Conservation (phyloP, 2,113 vertebrate genomes). For the Ornithorhynchus anatinus region DNA sequence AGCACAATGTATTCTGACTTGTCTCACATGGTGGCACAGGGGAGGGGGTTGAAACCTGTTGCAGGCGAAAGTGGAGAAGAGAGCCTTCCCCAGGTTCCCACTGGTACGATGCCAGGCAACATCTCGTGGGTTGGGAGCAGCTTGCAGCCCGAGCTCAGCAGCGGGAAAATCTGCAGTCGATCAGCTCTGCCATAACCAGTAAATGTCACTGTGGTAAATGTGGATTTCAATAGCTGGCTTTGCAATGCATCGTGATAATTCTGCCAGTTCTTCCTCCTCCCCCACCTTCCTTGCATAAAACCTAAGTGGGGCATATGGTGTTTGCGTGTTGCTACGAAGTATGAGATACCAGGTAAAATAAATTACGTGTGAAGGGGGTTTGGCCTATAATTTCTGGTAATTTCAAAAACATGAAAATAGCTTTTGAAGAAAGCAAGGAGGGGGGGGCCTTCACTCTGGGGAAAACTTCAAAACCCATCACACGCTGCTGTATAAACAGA, state of each 20-base stretch:
- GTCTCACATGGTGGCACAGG: rapidly evolving
- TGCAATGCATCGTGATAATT: slow-evolving; percentile 61
- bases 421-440: slow-evolving; percentile 36
- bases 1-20: neutral
- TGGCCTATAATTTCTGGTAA: slow-evolving; percentile 57
- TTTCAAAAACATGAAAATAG: slow-evolving; percentile 48
- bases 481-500: slow-evolving; percentile 32
- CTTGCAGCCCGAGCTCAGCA: slow-evolving; percentile 55
- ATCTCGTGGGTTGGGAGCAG: slow-evolving; percentile 55
- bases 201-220: slow-evolving; percentile 59
- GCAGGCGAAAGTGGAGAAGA: neutral
- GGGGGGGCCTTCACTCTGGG: slow-evolving; percentile 38
- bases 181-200: slow-evolving; percentile 64
- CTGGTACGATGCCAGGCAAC: slow-evolving; percentile 38
- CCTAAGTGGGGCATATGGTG: slow-evolving; percentile 21
- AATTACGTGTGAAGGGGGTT: slow-evolving; percentile 59
- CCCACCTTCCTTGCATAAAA: slow-evolving; percentile 33
- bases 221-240: slow-evolving; percentile 46
- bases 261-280: slow-evolving; percentile 27
- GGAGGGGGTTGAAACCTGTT: neutral
- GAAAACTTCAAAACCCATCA: slow-evolving; percentile 54
- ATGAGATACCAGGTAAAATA: slow-evolving; percentile 59
- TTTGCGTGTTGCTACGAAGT: slow-evolving; percentile 54
- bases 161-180: slow-evolving; percentile 66
- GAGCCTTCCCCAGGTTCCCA: slow-evolving; percentile 18